Conservation (phyloP, 2,113 vertebrate genomes). For the Mellivora capensis region DNA sequence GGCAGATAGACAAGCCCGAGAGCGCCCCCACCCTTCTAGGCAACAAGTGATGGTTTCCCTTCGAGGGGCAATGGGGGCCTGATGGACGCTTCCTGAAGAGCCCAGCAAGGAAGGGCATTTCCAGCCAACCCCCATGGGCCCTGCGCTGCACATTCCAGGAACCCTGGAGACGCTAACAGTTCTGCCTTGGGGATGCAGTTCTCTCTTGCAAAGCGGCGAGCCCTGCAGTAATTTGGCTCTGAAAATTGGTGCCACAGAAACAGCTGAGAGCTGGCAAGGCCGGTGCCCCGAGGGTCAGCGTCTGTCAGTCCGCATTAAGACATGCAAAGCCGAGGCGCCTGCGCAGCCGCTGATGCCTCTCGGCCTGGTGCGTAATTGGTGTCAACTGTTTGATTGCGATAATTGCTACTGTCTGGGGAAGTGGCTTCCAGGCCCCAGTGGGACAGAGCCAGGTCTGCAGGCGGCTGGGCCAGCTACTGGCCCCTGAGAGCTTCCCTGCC, state of each 20-base stretch:
- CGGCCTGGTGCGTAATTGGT: constrained; percentile 90
- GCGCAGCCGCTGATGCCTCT: not conserved
- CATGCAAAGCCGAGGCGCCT: constrained; percentile 87
- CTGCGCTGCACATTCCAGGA: not conserved
- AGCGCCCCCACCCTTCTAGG: rapidly evolving
- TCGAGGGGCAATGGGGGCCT: rapidly evolving
- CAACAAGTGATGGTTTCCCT: not conserved
- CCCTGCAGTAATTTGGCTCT: constrained; percentile 93
- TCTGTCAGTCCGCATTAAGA: constrained; percentile 99
- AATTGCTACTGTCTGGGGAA: constrained; percentile 97
- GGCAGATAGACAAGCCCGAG: not conserved
- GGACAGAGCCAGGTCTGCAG: constrained; percentile 37
- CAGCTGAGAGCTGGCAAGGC: constrained; percentile 91
- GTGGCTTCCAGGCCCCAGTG: constrained; percentile 69
- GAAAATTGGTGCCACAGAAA: constrained; percentile 95
- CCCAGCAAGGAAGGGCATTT: not conserved
- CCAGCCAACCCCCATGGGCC: rapidly evolving
- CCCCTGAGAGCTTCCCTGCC: constrained; percentile 47
- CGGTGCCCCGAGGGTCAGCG: constrained; percentile 91
- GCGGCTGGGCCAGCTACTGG: constrained; percentile 64
- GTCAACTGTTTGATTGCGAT: constrained; percentile 98
- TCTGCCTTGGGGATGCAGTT: not conserved
- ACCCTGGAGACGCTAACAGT: rapidly evolving
- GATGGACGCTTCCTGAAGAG: rapidly evolving
- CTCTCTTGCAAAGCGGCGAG: constrained; percentile 72